Evolutionary conservation across 1,140 invertebrate genomes (phyloP).

Genomic region (Leptinotarsa undecemlineata): DNA sequence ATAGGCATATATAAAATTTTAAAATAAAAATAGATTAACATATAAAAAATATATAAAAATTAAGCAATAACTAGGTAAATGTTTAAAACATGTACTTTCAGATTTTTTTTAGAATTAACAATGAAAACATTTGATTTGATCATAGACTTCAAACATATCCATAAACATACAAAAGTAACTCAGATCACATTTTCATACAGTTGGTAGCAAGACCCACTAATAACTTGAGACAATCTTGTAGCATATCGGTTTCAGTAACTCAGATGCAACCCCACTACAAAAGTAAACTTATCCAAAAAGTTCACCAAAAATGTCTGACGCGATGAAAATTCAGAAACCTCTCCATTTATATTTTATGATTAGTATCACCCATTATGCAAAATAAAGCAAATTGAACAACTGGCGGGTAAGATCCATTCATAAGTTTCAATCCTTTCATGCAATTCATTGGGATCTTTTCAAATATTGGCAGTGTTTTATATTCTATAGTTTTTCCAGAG

Average conservation of each 20-base stretch:
- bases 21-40: slow-evolving; percentile 23
- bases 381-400: no score
- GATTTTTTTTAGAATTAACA: slow-evolving; percentile 1
- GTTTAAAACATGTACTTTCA: slow-evolving; percentile 10
- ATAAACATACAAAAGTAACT: slow-evolving; percentile 14
- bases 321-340: no score
- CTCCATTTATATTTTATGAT: no score
- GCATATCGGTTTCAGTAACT: not conserved
- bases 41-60: slow-evolving; percentile 25
- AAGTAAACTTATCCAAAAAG: not conserved
- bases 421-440: no score
- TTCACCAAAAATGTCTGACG: no score
- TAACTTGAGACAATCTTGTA: not conserved
- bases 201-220: slow-evolving; percentile 2
- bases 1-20: slow-evolving; percentile 21
- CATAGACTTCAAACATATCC: slow-evolving; percentile 15
- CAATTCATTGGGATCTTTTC: no score
- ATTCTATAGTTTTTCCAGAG: no score
- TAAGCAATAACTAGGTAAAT: slow-evolving; percentile 17
- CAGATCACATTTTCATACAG: slow-evolving; percentile 14
- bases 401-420: no score
- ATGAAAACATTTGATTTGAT: slow-evolving; percentile 19
- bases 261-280: not conserved
- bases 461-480: no score
- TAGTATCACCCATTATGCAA: no score